phyloP scores from a whole-genome alignment of 2,797 vertebrate species.

The Lates japonicus region DNA sequence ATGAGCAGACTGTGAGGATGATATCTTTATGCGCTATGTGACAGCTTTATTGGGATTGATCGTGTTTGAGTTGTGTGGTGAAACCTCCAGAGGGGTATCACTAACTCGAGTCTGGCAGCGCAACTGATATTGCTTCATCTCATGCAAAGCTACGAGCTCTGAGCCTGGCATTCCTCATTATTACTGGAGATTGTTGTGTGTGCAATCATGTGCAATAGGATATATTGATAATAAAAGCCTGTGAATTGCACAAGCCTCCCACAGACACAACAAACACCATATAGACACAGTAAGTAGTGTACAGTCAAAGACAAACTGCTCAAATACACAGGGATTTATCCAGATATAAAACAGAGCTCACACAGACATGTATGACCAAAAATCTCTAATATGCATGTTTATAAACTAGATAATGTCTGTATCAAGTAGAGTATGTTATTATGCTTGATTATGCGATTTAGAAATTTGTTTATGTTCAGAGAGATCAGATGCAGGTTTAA shows the following conservation, averaged over 20 bases:
- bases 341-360: conserved; percentile 11
- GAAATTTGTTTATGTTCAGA: conserved; percentile 54
- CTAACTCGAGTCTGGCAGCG: conserved; percentile 68
- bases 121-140: conserved; percentile 62
- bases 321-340: not conserved
- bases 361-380: conserved; percentile 2
- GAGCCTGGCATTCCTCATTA: conserved; percentile 57
- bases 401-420: conserved; percentile 30
- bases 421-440: conserved; percentile 31
- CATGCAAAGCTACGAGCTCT: conserved; percentile 33
- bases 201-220: conserved; percentile 47
- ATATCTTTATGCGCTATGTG: conserved; percentile 62
- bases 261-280: conserved; percentile 27
- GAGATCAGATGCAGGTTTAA: conserved; percentile 57
- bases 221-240: conserved; percentile 35
- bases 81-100: conserved; percentile 73
- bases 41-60: conserved; percentile 79
- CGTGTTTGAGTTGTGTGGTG: conserved; percentile 77
- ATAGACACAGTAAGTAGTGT: conserved; percentile 3
- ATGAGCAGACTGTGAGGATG: conserved; percentile 57
- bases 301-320: not conserved
- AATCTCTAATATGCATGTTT: conserved; percentile 21
- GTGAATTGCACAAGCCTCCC: conserved; percentile 20
- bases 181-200: conserved; percentile 40
- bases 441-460: conserved; percentile 47